phyloP scores from a whole-genome alignment of 2,888 invertebrate genomes.

The Frankliniella intonsa region DNA sequence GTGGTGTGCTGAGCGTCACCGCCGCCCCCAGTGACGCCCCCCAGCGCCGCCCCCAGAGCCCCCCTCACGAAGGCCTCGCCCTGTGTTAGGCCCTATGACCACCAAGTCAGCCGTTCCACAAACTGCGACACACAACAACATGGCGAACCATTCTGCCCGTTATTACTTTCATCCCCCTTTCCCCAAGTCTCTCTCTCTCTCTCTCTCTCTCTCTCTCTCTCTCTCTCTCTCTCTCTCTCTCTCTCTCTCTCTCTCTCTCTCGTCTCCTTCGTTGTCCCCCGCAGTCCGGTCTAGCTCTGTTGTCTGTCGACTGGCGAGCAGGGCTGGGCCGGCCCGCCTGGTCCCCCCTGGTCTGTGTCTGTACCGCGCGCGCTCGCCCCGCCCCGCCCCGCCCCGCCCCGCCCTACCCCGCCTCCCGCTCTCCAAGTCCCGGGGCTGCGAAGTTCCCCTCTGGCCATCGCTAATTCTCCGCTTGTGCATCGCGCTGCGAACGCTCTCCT shows the following conservation, averaged over 20 bases:
- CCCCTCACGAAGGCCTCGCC: not conserved
- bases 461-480: too few relatives aligned
- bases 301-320: not conserved
- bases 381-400: too few relatives aligned
- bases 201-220: not conserved
- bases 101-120: conserved; percentile 17
- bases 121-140: conserved; percentile 10
- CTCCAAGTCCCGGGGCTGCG: too few relatives aligned
- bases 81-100: conserved; percentile 8
- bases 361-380: not conserved
- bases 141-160: not conserved
- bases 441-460: too few relatives aligned
- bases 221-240: conserved; percentile 2
- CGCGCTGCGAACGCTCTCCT: too few relatives aligned
- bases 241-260: conserved; percentile 1
- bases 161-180: conserved; percentile 5
- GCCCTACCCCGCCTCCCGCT: too few relatives aligned
- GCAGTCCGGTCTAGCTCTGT: not conserved
- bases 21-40: too few relatives aligned
- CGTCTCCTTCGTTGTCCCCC: not conserved
- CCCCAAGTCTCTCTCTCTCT: not conserved
- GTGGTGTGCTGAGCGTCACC: too few relatives aligned
- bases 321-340: not conserved
- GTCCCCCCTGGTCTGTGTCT: not conserved
- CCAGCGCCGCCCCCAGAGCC: too few relatives aligned